Evolutionary conservation across 2,888 invertebrate genomes (phyloP), one percentile per base, ranked within the genome.

Genomic region (Notodromas monacha): DNA sequence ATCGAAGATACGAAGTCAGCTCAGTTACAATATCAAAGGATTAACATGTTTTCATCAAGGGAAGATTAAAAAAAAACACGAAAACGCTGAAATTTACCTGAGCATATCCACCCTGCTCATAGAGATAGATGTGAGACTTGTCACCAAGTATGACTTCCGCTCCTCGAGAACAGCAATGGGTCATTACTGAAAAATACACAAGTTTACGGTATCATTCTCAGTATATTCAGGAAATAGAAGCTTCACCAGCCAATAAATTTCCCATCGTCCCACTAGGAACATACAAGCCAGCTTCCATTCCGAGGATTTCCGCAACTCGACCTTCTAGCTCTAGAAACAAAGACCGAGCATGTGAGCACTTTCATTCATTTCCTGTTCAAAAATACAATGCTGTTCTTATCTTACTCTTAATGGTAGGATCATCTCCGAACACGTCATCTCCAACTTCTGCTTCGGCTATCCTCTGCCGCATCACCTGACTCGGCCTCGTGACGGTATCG

Each of bases 211-310:
- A n/a, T n/a, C n/a, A n/a, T n/a, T n/a, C n/a, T n/a, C n/a, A n/a
- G n/a, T n/a, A n/a, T n/a, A n/a, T n/a, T n/a, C n/a, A n/a, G n/a
- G n/a, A n/a, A n/a, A n/a, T n/a, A n/a, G n/a, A n/a, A n/a, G n/a
- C n/a, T n/a, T n/a, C n/a, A n/a, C n/a, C n/a, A n/a, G n/a, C n/a
- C n/a, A n/a, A n/a, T n/a, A n/a, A n/a, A n/a, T 56, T 56, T 16
- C 50, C 54, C 56, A 56, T 57, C 0, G 55, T 55, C 26, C 55
- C 56, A 14, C 50, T 46, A 1, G 50, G 47, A 6, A 56, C 50
- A 38, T 53, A 52, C 14, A 57, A 38, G 3, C 52, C 50, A 2
- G 49, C 47, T 38, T 57, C 54, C 38, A 49, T 56, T 10, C 49
- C 50, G 33, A 56, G 47, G 34, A 54, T 34, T 11, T 43, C 36